phyloP scores from a whole-genome alignment of 2,113 vertebrate species.

The Oryzias woworae region DNA sequence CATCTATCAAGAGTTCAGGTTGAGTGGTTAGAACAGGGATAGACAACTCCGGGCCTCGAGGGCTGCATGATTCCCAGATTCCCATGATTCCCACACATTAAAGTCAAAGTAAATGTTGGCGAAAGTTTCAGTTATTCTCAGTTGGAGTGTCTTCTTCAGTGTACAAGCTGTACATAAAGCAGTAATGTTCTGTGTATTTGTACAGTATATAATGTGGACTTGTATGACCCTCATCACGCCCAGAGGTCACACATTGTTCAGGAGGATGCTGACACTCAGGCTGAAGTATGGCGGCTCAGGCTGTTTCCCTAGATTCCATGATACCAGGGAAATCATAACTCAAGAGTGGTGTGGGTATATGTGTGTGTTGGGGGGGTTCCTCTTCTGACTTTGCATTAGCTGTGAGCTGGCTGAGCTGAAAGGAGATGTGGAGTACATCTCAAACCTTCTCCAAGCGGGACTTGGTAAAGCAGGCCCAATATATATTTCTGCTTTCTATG shows the following conservation, averaged over 20 bases:
- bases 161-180: too few relatives aligned
- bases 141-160: too few relatives aligned
- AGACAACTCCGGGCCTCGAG: too few relatives aligned
- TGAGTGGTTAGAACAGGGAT: too few relatives aligned
- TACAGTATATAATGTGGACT: slow-evolving; percentile 46
- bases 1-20: too few relatives aligned
- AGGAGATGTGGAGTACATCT: slow-evolving; percentile 49
- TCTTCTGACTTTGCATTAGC: slow-evolving; percentile 9
- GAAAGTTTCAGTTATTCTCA: too few relatives aligned
- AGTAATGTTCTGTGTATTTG: slow-evolving; percentile 19
- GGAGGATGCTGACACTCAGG: slow-evolving; percentile 67
- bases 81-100: too few relatives aligned
- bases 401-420: slow-evolving; percentile 40
- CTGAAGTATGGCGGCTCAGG: slow-evolving; percentile 65
- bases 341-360: slow-evolving; percentile 43
- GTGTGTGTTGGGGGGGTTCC: slow-evolving; percentile 38
- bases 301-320: slow-evolving; percentile 59
- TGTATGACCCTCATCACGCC: slow-evolving; percentile 58
- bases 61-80: too few relatives aligned
- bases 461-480: neutral
- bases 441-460: slow-evolving; percentile 28
- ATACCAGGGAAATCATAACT: slow-evolving; percentile 74
- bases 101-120: too few relatives aligned
- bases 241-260: slow-evolving; percentile 71
- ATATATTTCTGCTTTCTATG: too few relatives aligned